A percentile compares a stretch with the other conserved stretches of the same genome.
Conservation (phyloP, 2,888 invertebrate species). For the Galeopsomyia nigrocyanea region DNA sequence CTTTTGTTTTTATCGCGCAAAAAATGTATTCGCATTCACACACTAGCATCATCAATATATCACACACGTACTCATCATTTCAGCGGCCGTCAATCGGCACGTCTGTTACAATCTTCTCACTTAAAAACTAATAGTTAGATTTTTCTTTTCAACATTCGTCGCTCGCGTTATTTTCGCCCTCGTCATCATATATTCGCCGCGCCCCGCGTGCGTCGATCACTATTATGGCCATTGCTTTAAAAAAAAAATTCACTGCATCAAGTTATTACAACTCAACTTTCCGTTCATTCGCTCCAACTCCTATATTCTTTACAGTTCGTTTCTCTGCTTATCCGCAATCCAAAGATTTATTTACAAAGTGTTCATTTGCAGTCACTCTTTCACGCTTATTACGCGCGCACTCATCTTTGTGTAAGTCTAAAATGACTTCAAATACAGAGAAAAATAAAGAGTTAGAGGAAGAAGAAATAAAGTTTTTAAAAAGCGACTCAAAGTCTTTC, state of each 20-base stretch:
- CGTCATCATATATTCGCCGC: constrained; percentile 30
- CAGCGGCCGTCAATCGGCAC: constrained; percentile 28
- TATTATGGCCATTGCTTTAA: constrained; percentile 55
- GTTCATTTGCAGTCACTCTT: not conserved
- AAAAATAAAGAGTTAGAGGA: constrained; percentile 28
- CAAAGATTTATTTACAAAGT: constrained; percentile 30
- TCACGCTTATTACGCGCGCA: not conserved
- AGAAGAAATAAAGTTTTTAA: constrained; percentile 33
- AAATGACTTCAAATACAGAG: constrained; percentile 37
- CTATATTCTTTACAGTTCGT: not conserved
- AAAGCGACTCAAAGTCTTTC: constrained; percentile 30
- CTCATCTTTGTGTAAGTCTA: constrained; percentile 26
- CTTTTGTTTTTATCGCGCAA: not conserved
- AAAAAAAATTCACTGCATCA: constrained; percentile 20
- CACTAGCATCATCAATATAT: constrained; percentile 11
- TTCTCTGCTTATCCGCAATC: not conserved
- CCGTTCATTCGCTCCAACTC: not conserved
- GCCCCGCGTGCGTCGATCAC: constrained; percentile 41
- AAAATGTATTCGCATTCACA: constrained; percentile 14
- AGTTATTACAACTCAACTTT: not conserved
- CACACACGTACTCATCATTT: constrained; percentile 13
- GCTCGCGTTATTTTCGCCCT: constrained; percentile 29
- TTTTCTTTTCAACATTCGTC: constrained; percentile 43
- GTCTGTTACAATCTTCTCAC: constrained; percentile 44
- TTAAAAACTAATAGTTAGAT: constrained; percentile 53